Conservation (phyloP, 2,888 invertebrate genomes). For the Candidula unifasciata region DNA sequence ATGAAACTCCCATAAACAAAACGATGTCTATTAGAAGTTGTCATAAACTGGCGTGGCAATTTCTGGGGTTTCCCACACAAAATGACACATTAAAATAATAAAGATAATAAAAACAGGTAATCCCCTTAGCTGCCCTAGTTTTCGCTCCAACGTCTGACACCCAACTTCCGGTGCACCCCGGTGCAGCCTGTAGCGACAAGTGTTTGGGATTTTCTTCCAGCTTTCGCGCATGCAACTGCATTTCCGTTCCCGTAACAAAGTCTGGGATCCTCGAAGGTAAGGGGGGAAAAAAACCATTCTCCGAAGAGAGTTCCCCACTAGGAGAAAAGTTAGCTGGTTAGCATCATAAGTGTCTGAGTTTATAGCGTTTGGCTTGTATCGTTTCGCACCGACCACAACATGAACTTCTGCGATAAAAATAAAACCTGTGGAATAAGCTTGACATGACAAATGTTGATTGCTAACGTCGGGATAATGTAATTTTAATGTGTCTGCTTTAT, state of each 20-base stretch:
- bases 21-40: neutral
- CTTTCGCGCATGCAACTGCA: neutral
- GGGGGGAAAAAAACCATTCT: neutral
- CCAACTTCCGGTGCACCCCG: constrained; percentile 38
- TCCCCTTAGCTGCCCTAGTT: neutral
- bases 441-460: too few relatives aligned
- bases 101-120: too few relatives aligned
- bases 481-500: too few relatives aligned
- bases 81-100: too few relatives aligned
- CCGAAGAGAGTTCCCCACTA: too few relatives aligned
- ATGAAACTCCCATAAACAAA: neutral
- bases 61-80: neutral
- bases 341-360: neutral
- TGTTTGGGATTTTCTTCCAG: neutral
- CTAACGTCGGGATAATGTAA: too few relatives aligned
- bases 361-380: constrained; percentile 5
- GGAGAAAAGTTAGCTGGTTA: neutral
- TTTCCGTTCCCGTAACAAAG: neutral
- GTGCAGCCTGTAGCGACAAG: constrained; percentile 29
- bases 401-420: neutral
- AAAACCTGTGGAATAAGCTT: too few relatives aligned
- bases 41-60: neutral
- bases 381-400: neutral
- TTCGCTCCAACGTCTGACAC: neutral
- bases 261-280: neutral